Conservation (phyloP, 2,797 vertebrate genomes). For the Todus mexicanus region DNA sequence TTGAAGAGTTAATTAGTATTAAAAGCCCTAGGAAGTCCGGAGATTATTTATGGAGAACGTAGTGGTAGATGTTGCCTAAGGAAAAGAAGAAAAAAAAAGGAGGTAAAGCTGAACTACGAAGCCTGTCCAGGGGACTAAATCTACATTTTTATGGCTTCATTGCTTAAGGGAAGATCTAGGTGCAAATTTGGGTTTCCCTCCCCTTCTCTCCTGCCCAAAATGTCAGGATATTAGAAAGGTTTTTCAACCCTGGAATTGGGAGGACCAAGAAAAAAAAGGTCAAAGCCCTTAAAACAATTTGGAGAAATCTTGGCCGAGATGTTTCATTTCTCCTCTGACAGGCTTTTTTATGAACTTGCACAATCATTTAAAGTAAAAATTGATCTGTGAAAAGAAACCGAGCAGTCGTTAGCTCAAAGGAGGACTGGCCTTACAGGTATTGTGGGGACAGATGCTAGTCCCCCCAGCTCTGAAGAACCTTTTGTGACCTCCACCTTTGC, state of each 20-base stretch:
- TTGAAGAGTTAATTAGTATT: conserved; percentile 45
- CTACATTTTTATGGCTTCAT: background rate
- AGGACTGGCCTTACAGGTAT: background rate
- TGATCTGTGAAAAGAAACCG: background rate
- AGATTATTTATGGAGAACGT: background rate
- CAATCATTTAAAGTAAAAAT: conserved; percentile 17
- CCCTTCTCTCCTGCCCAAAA: background rate
- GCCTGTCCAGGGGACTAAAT: background rate
- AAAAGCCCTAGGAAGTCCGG: conserved; percentile 20
- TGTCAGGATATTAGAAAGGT: background rate
- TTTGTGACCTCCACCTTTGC: background rate
- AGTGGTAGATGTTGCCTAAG: background rate
- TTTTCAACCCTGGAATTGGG: background rate
- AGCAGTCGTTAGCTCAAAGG: background rate
- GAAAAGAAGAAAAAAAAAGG: background rate
- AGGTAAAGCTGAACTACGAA: background rate
- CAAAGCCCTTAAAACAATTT: conserved; percentile 19
- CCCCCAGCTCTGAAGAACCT: background rate
- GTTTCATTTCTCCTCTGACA: background rate
- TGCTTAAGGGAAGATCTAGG: background rate
- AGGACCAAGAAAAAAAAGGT: conserved; percentile 2
- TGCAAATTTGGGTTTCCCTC: background rate
- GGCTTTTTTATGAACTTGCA: conserved; percentile 6
- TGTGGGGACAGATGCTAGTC: background rate
- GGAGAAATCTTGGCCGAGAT: background rate